A percentile compares a stretch with the other conserved stretches of the same genome.
Evolutionary conservation across 2,797 vertebrate species (phyloP).

Genomic region (Kryptolebias ocellatus): DNA sequence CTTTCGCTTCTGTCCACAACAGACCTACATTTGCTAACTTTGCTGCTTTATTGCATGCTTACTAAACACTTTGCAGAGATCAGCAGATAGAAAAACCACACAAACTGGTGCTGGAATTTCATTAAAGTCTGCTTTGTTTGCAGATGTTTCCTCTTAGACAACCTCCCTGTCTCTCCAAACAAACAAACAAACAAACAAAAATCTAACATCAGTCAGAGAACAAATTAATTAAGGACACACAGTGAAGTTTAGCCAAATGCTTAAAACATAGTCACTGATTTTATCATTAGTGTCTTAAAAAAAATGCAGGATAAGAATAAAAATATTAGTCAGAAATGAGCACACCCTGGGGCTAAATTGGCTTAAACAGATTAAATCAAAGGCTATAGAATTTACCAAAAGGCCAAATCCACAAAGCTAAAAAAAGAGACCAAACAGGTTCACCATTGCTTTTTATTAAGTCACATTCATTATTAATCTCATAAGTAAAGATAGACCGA

Average conservation of each 20-base stretch:
- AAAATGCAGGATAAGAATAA: not conserved
- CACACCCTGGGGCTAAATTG: not conserved
- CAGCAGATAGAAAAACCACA: constrained; percentile 17
- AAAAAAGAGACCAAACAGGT: too few species aligned
- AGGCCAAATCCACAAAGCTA: too few species aligned
- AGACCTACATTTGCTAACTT: constrained; percentile 23
- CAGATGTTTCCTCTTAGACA: constrained; percentile 18
- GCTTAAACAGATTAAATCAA: too few species aligned
- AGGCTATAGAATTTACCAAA: too few species aligned
- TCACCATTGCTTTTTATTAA: too few species aligned
- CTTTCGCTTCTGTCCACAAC: constrained; percentile 35
- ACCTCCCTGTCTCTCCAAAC: not conserved
- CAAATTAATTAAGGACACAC: constrained; percentile 1
- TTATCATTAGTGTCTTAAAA: too few species aligned
- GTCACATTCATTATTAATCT: too few species aligned
- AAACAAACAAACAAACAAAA: constrained; percentile 6
- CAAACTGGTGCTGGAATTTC: constrained; percentile 21
- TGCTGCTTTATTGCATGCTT: constrained; percentile 19
- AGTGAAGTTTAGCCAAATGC: not conserved
- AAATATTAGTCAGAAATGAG: not conserved
- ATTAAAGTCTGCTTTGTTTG: constrained; percentile 16
- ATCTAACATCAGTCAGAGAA: constrained; percentile 4
- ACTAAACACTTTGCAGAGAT: constrained; percentile 24
- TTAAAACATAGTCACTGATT: not conserved
- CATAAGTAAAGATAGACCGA: too few species aligned